phyloP scores from a whole-genome alignment of 2,797 vertebrate genomes.

The Oryzias dopingdopingensis region DNA sequence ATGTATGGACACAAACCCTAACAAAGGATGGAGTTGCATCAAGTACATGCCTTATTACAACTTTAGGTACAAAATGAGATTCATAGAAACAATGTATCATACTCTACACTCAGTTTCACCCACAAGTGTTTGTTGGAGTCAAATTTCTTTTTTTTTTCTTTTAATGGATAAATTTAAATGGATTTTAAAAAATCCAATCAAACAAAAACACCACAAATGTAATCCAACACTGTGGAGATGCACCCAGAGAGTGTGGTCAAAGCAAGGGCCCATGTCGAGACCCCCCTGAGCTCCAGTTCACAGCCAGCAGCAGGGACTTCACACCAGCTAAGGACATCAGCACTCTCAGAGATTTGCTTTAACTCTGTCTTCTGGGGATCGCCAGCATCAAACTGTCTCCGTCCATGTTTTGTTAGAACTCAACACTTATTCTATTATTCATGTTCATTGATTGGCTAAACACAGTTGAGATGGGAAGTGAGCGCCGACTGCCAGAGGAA shows the following conservation, averaged over 20 bases:
- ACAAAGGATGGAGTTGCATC: slow-evolving; percentile 4
- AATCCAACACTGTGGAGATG: slow-evolving; percentile 50
- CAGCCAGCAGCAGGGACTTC: slow-evolving; percentile 31
- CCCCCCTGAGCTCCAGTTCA: slow-evolving; percentile 22
- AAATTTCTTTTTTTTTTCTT: no score
- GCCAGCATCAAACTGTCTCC: slow-evolving; percentile 11
- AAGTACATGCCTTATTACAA: slow-evolving; percentile 6
- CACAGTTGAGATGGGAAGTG: slow-evolving; percentile 14
- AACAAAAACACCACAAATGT: slow-evolving; percentile 6
- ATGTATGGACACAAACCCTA: slow-evolving; percentile 3
- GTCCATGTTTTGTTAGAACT: slow-evolving; percentile 25
- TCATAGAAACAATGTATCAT: no score
- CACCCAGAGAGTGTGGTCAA: slow-evolving; percentile 18
- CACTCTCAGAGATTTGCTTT: slow-evolving; percentile 27
- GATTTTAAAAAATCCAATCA: background rate
- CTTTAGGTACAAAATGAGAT: no score
- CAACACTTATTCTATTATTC: slow-evolving; percentile 42
- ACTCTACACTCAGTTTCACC: no score
- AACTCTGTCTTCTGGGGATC: slow-evolving; percentile 29
- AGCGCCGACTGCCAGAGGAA: background rate
- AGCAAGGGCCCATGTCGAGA: slow-evolving; percentile 19
- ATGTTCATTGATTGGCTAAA: slow-evolving; percentile 31
- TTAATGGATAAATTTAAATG: no score
- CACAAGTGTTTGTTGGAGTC: no score
- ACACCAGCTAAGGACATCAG: slow-evolving; percentile 29